Conservation (phyloP, 2,113 vertebrate species). For the Carassius auratus region DNA sequence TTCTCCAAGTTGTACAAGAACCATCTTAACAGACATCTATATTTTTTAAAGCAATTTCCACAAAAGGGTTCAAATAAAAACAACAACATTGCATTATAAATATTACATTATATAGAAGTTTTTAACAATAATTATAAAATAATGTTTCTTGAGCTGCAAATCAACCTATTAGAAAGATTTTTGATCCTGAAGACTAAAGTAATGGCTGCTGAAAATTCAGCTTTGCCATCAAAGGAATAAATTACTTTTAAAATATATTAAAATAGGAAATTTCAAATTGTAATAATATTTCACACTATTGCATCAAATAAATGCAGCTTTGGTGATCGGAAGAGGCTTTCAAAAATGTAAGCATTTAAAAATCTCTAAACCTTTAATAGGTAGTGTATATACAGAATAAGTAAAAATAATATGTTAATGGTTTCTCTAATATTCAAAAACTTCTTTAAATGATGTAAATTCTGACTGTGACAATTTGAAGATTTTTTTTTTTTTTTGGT, state of each 20-base stretch:
- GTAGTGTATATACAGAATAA: neutral
- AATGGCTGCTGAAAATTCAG: neutral
- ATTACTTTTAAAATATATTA: neutral
- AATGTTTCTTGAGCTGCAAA: too few species aligned
- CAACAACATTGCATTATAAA: neutral
- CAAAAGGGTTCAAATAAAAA: neutral
- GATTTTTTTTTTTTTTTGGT: neutral
- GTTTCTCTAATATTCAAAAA: neutral
- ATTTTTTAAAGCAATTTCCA: neutral
- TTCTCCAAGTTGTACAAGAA: constrained; percentile 7
- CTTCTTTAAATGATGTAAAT: neutral
- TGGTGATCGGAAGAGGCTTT: neutral
- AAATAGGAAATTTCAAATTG: neutral
- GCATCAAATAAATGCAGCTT: neutral
- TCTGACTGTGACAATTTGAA: neutral
- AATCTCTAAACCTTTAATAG: neutral
- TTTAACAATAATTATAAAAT: neutral
- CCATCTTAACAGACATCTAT: neutral
- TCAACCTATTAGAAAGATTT: too few species aligned
- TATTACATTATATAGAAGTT: neutral
- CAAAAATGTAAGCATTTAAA: neutral
- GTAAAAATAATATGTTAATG: neutral
- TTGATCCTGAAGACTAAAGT: neutral
- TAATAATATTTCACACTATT: neutral
- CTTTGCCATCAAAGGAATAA: neutral